A percentile compares a stretch with the other conserved stretches of the same genome.
Evolutionary conservation across 2,113 vertebrate species (phyloP).

Genomic region (Rhagologus leucostigma): DNA sequence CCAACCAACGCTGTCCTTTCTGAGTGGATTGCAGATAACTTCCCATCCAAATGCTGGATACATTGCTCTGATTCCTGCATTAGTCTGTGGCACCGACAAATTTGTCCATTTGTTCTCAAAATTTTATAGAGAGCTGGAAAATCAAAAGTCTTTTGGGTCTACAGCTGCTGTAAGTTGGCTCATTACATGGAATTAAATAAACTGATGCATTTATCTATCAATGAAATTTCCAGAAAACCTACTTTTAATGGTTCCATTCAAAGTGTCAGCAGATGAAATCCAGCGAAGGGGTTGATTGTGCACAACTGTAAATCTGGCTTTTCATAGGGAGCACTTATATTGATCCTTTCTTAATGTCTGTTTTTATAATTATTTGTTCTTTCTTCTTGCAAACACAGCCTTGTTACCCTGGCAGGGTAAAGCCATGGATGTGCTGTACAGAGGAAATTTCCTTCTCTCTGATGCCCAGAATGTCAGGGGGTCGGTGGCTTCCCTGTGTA

Average conservation of each 20-base stretch:
- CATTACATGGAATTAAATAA: neutral
- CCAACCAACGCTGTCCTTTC: neutral
- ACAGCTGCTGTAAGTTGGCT: neutral
- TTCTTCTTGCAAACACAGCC: neutral
- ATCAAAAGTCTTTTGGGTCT: neutral
- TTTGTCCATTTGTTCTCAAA: neutral
- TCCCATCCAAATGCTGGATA: neutral
- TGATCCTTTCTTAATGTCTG: neutral
- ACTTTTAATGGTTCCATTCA: neutral
- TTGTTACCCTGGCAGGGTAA: neutral
- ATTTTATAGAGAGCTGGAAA: neutral
- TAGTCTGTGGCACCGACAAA: neutral
- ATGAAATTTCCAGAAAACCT: neutral
- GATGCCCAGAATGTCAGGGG: neutral
- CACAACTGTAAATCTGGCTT: neutral
- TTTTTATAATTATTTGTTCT: neutral
- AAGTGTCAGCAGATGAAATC: neutral
- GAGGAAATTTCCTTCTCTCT: neutral
- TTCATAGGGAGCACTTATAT: neutral
- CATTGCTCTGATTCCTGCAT: neutral
- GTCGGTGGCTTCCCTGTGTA: conserved; percentile 11
- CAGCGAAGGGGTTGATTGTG: neutral
- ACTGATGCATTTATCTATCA: neutral
- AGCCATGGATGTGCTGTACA: neutral
- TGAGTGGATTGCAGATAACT: neutral